A percentile compares a stretch with the other conserved stretches of the same genome.
These are phyloP conservation scores for Sebastes reedi DNA, from an alignment of 2,797 vertebrate genomes.

Conservation along the genomic window DNA sequence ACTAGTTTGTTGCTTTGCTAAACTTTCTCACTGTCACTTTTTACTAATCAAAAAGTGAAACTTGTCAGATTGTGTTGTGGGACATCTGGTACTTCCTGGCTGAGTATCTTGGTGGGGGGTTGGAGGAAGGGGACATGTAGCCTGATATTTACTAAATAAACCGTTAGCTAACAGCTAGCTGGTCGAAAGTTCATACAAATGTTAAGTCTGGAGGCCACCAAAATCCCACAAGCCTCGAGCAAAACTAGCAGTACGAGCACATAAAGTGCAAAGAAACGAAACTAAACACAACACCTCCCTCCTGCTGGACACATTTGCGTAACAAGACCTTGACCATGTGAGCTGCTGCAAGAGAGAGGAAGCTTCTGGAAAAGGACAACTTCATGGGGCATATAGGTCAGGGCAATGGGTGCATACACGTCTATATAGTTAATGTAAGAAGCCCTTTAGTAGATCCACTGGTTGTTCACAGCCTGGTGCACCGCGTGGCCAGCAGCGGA, in stretches of 20 bases:
- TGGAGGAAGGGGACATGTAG: not conserved
- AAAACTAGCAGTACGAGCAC: not conserved
- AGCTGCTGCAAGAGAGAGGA: constrained; percentile 26
- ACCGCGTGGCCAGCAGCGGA: constrained; percentile 47
- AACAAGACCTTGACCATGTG: constrained; percentile 29
- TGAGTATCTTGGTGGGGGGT: too few relatives aligned
- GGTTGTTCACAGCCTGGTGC: not conserved
- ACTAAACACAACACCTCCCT: not conserved
- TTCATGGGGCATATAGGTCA: too few relatives aligned
- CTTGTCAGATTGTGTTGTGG: not conserved
- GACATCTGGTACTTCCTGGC: not conserved
- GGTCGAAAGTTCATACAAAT: not conserved
- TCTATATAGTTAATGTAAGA: accelerated
- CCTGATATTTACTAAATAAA: not conserved
- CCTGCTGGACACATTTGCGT: not conserved
- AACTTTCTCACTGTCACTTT: not conserved
- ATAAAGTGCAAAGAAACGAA: not conserved
- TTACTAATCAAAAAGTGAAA: not conserved
- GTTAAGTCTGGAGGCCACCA: not conserved
- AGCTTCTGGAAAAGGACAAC: constrained; percentile 61
- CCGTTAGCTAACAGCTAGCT: not conserved
- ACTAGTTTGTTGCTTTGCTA: not conserved
- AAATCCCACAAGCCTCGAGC: not conserved
- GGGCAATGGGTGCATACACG: not conserved
- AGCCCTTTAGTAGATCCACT: not conserved